Evolutionary conservation across 2,888 invertebrate species (phyloP), one percentile per base, ranked within the genome.

Genomic region (Drosophila kuntzei): DNA sequence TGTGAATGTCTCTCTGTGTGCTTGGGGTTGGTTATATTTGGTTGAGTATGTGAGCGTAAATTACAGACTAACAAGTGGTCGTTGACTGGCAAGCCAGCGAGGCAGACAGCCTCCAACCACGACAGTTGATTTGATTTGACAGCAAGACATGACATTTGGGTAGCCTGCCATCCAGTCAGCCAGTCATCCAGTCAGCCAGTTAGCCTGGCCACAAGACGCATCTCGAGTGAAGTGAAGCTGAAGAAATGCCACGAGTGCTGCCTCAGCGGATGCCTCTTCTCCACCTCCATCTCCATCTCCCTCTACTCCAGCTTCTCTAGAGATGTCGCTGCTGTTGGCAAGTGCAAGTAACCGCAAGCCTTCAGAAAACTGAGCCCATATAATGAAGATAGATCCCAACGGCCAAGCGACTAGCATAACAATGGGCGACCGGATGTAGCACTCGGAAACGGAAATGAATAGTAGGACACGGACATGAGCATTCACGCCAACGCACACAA

Each of bases 11-110:
- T 57, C 53, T 50, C 32, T 27, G 50, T 66, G 32, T 49, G 49
- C 39, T 50, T 58, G 37, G 58, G 64, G 71, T 58, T 71, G 29
- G 20, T 50, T 53, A 22, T 32, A 47, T 47, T 41, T 60, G 57
- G 22, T 9, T 55, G 43, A 39, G 70, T 57, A 39, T 54, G 71
- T 72, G 77, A 74, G 80, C 69, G 73, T 77, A 86, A 87, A 89
- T 89, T 89, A 79, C 86, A 85, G 86, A 87, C 90, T 89, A 88
- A 88, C 87, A 88, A 88, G 87, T 88, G 87, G 87, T 88, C 90
- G 89, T 87, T 89, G 86, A 89, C 85, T 89, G 82, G 87, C 87
- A 88, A 88, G 75, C 84, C 84, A 89, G 66, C 87, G 78, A 84
- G 78, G 84, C 87, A 88, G 84, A 86, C 74, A 68, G 71, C 69